A percentile compares a stretch with the other conserved stretches of the same genome.
Conservation (phyloP, 2,797 vertebrate species). For the Sebastes melanostomus region DNA sequence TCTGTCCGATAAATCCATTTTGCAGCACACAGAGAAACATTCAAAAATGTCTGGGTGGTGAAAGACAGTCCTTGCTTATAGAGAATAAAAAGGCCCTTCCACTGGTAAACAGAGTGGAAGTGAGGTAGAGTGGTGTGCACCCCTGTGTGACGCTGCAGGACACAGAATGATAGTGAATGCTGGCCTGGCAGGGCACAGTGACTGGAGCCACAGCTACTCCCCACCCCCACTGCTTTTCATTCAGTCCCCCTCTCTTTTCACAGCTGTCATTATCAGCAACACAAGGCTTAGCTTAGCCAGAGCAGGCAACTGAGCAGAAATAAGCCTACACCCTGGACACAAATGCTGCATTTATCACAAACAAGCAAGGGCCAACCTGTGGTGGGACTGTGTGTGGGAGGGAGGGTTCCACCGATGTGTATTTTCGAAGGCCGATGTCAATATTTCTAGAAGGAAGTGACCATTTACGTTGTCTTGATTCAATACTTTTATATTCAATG, state of each 20-base stretch:
- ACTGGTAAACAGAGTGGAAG: conserved; percentile 38
- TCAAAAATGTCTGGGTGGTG: background rate
- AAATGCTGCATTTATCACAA: conserved; percentile 67
- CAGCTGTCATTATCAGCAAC: conserved; percentile 74
- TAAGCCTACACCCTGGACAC: conserved; percentile 65
- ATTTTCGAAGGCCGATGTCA: background rate
- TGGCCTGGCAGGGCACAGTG: conserved; percentile 61
- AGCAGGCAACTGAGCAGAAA: conserved; percentile 76
- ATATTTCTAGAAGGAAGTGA: background rate
- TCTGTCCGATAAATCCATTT: conserved; percentile 8
- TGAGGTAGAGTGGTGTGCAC: conserved; percentile 42
- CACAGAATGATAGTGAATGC: conserved; percentile 63
- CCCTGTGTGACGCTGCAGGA: conserved; percentile 63
- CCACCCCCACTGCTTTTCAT: conserved; percentile 69
- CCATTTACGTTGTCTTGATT: background rate
- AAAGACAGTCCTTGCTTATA: background rate
- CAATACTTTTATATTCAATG: background rate
- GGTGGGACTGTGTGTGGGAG: background rate
- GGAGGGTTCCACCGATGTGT: background rate
- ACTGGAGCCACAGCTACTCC: conserved; percentile 50
- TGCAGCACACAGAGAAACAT: background rate
- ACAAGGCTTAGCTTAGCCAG: conserved; percentile 75
- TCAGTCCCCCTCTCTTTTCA: conserved; percentile 71
- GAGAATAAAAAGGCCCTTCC: conserved; percentile 33
- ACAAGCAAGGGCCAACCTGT: conserved; percentile 49